These are phyloP conservation scores for Eunapius fragilis DNA, from an alignment of 37 sponge, comb jelly and placozoan genomes.

Conservation along the genomic window DNA sequence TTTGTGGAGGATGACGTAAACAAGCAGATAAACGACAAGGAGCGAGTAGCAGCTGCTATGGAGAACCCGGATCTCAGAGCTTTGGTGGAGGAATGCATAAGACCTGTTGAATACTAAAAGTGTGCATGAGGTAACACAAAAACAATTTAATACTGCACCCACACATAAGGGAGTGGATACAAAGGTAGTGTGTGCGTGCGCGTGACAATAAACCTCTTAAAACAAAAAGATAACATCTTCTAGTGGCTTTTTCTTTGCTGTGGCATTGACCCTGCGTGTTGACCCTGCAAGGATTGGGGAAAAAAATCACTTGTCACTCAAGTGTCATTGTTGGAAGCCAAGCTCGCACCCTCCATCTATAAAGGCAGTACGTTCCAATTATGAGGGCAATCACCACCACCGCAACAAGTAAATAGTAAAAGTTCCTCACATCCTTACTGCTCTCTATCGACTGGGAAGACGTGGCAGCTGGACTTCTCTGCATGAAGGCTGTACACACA, in stretches of 20 bases:
- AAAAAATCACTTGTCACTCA: background rate
- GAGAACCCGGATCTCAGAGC: conserved; percentile 81
- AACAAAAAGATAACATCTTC: background rate
- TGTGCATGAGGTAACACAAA: no score
- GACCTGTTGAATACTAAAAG: conserved; percentile 64
- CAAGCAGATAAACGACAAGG: conserved; percentile 97
- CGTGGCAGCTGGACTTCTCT: background rate
- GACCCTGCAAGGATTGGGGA: background rate
- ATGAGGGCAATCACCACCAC: background rate
- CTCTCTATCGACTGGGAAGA: background rate
- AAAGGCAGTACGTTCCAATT: background rate
- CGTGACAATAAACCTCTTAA: background rate
- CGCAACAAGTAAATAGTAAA: background rate
- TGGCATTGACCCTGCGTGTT: background rate
- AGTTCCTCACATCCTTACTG: background rate
- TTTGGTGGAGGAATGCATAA: conserved; percentile 89
- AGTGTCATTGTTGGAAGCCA: background rate
- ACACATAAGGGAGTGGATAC: no score
- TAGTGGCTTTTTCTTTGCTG: background rate
- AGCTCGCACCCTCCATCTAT: background rate
- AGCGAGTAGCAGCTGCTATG: conserved; percentile 92
- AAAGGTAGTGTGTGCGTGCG: background rate
- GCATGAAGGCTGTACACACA: background rate
- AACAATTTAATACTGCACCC: no score
- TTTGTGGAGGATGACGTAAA: conserved; percentile 83